phyloP scores from a whole-genome alignment of 2,797 vertebrate species.

The Cygnus olor region DNA sequence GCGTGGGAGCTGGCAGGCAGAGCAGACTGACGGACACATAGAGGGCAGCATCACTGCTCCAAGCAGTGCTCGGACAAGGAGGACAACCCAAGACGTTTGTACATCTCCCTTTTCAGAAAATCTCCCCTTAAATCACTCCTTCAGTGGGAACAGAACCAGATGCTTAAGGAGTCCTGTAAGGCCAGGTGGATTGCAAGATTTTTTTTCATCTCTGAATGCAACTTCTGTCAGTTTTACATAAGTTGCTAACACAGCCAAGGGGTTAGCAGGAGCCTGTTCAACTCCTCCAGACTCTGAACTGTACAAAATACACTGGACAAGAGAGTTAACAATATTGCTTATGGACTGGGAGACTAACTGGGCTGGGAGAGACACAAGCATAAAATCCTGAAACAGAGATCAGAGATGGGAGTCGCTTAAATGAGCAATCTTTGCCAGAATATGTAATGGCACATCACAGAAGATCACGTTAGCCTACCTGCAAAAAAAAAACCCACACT shows the following conservation, averaged over 20 bases:
- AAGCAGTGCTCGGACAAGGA: fast-evolving
- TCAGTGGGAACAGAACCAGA: fast-evolving
- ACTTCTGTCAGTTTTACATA: not conserved
- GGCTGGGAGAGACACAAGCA: not conserved
- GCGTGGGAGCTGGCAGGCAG: fast-evolving
- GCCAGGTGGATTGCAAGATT: not conserved
- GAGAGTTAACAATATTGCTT: not conserved
- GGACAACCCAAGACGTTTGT: not conserved
- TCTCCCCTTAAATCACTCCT: not conserved
- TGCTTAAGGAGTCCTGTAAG: not conserved
- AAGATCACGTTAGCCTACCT: conserved; percentile 1
- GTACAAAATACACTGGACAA: not conserved
- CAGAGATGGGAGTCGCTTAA: not conserved
- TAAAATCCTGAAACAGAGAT: not conserved
- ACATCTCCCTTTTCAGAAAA: not conserved
- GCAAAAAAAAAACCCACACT: fast-evolving
- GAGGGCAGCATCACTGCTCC: not conserved
- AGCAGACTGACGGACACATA: fast-evolving
- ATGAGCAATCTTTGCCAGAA: not conserved
- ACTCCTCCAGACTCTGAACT: not conserved
- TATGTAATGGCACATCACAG: not conserved
- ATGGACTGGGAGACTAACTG: not conserved
- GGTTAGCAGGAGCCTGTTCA: not conserved
- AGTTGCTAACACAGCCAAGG: not conserved
- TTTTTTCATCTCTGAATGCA: not conserved